These are phyloP conservation scores for Hemicrepidius hirtus DNA, from an alignment of 2,888 invertebrate genomes.

Conservation along the genomic window DNA sequence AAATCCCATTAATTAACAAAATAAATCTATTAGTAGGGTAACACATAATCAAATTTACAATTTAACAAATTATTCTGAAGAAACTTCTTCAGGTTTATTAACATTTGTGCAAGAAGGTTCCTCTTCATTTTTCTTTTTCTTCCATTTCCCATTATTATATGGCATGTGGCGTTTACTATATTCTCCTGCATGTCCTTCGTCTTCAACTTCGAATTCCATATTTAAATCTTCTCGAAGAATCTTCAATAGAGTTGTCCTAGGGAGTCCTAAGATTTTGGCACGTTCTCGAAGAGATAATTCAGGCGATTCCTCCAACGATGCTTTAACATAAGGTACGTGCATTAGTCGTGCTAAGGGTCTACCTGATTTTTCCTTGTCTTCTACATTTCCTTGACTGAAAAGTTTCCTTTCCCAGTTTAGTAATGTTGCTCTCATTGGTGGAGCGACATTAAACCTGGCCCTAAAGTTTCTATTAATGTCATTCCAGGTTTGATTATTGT, in stretches of 20 bases:
- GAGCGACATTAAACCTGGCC: slow-evolving; percentile 69
- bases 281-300: slow-evolving; percentile 71
- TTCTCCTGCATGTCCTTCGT: slow-evolving; percentile 53
- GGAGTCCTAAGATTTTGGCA: slow-evolving; percentile 68
- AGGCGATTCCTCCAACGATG: slow-evolving; percentile 68
- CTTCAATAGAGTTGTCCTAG: slow-evolving; percentile 70
- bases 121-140: slow-evolving; percentile 50
- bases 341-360: slow-evolving; percentile 66
- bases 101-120: neutral
- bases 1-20: too few relatives aligned
- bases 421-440: slow-evolving; percentile 66
- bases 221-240: slow-evolving; percentile 69
- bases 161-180: slow-evolving; percentile 60
- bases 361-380: slow-evolving; percentile 70
- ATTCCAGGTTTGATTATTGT: slow-evolving; percentile 66
- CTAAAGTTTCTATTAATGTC: slow-evolving; percentile 71
- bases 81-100: neutral
- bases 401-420: slow-evolving; percentile 70
- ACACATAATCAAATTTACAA: too few relatives aligned
- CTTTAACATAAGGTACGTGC: slow-evolving; percentile 68
- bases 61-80: too few relatives aligned
- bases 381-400: slow-evolving; percentile 70
- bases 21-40: too few relatives aligned
- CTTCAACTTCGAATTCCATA: slow-evolving; percentile 64
- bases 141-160: slow-evolving; percentile 63